Conservation (phyloP, 2,888 invertebrate species). For the Parascotia fuliginaria region DNA sequence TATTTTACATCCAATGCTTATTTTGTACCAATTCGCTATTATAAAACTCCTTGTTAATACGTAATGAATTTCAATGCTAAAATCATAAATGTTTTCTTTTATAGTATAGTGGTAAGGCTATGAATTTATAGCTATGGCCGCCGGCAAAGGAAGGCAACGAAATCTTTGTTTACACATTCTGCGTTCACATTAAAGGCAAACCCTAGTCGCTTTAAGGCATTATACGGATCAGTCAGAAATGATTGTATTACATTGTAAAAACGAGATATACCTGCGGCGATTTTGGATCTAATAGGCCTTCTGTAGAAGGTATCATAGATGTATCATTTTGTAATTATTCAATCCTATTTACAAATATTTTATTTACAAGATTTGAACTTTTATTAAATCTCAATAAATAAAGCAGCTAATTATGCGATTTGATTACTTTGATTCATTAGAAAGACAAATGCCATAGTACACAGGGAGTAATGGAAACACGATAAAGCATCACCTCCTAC, state of each 20-base stretch:
- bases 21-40: not conserved
- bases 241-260: conserved; percentile 55
- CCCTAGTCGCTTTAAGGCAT: conserved; percentile 70
- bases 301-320: no score
- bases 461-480: conserved; percentile 10
- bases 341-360: no score
- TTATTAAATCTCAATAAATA: no score
- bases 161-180: conserved; percentile 76
- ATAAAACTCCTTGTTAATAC: not conserved
- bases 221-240: conserved; percentile 63
- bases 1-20: conserved; percentile 15
- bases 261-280: conserved; percentile 34
- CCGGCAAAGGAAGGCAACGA: conserved; percentile 67
- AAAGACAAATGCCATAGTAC: conserved; percentile 33
- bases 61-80: conserved; percentile 9
- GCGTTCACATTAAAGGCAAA: conserved; percentile 69
- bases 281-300: no score
- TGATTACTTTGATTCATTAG: conserved; percentile 46
- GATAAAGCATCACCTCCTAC: conserved; percentile 27
- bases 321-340: no score
- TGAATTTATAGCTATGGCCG: conserved; percentile 30
- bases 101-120: conserved; percentile 6
- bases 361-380: no score
- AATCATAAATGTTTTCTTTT: not conserved
- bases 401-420: no score